These are phyloP conservation scores for Salarias fasciatus DNA, from an alignment of 2,797 vertebrate genomes.

Conservation along the genomic window DNA sequence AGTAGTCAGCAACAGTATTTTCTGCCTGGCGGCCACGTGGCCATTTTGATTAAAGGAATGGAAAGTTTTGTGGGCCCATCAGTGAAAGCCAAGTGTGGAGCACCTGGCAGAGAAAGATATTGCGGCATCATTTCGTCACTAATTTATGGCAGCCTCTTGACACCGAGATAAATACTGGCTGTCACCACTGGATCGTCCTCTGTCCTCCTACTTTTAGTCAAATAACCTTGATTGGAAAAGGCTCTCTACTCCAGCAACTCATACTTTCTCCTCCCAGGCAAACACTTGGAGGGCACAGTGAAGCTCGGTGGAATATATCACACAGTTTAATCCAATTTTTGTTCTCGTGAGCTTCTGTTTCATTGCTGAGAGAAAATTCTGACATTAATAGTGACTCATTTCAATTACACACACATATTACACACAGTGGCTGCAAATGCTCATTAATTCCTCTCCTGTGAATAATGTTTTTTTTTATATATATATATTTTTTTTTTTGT, in stretches of 20 bases:
- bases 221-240: slow-evolving; percentile 79
- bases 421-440: slow-evolving; percentile 22
- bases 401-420: slow-evolving; percentile 12
- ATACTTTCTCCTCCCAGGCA: slow-evolving; percentile 35
- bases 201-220: slow-evolving; percentile 75
- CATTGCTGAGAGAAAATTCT: slow-evolving; percentile 25
- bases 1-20: slow-evolving; percentile 24
- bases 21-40: slow-evolving; percentile 34
- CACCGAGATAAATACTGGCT: slow-evolving; percentile 80
- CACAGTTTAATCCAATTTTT: slow-evolving; percentile 20
- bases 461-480: slow-evolving; percentile 34
- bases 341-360: slow-evolving; percentile 17
- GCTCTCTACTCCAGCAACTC: slow-evolving; percentile 44
- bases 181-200: slow-evolving; percentile 70
- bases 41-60: slow-evolving; percentile 79
- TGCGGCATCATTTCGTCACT: slow-evolving; percentile 78
- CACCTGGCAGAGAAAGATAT: slow-evolving; percentile 81
- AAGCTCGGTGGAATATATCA: slow-evolving; percentile 39
- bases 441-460: slow-evolving; percentile 43
- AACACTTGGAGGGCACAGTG: slow-evolving; percentile 58
- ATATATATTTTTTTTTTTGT: slow-evolving; percentile 8
- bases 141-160: slow-evolving; percentile 80
- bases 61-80: slow-evolving; percentile 60
- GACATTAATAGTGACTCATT: slow-evolving; percentile 50
- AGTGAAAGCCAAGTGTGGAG: slow-evolving; percentile 70